These are phyloP conservation scores for Phengaris alcon DNA, from an alignment of 2,888 invertebrate species.

Conservation along the genomic window DNA sequence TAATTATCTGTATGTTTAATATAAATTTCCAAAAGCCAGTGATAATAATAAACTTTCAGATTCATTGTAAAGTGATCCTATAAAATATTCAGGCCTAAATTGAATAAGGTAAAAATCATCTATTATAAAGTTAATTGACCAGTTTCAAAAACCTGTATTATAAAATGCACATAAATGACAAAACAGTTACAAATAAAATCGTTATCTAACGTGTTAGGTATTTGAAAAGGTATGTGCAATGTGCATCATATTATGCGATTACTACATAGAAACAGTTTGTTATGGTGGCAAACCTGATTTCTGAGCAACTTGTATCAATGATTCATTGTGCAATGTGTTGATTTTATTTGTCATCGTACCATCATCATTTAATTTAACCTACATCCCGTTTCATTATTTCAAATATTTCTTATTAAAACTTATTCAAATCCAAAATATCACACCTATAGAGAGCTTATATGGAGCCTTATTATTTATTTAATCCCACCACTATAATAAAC, in stretches of 20 bases:
- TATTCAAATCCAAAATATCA: too few species aligned
- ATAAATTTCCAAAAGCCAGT: too few species aligned
- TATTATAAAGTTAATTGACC: background rate
- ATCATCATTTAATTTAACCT: background rate
- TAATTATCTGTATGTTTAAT: too few species aligned
- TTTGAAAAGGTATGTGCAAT: slow-evolving; percentile 5
- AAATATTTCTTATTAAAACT: too few species aligned
- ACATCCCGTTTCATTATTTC: background rate
- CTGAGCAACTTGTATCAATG: background rate
- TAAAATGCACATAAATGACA: slow-evolving; percentile 2
- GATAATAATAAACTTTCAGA: background rate
- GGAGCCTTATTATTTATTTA: too few species aligned
- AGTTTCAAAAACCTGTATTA: slow-evolving; percentile 12
- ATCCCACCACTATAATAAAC: too few species aligned
- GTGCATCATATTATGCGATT: slow-evolving; percentile 5
- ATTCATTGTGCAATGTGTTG: background rate
- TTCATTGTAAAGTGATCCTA: background rate
- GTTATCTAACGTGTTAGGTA: background rate
- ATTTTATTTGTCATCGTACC: background rate
- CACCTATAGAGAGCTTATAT: too few species aligned
- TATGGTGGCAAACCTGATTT: slow-evolving; percentile 7
- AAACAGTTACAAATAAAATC: background rate
- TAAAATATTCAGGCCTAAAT: background rate
- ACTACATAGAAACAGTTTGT: slow-evolving; percentile 9
- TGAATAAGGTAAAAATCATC: background rate